Conservation (phyloP, 2,113 vertebrate species). For the Salvator merianae region DNA sequence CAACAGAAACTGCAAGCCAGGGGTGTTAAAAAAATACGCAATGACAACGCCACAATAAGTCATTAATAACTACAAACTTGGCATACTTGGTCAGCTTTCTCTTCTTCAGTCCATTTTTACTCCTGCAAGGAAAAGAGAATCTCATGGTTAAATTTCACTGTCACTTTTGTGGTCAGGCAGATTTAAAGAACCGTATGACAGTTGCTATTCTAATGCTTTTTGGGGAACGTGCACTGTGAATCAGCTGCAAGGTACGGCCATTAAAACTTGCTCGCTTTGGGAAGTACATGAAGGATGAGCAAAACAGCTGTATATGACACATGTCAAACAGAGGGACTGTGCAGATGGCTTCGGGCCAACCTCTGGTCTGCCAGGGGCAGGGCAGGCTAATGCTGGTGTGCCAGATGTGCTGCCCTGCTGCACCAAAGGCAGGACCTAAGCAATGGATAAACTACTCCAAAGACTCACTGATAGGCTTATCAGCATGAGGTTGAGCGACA, state of each 20-base stretch:
- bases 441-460: too few relatives aligned
- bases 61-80: slow-evolving; percentile 21
- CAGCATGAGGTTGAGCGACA: too few relatives aligned
- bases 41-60: neutral
- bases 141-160: neutral
- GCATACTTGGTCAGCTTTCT: slow-evolving; percentile 94
- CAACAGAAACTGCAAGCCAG: too few relatives aligned
- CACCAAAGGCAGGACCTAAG: too few relatives aligned
- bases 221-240: neutral
- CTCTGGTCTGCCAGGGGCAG: too few relatives aligned
- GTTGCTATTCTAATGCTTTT: neutral
- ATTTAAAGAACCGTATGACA: neutral
- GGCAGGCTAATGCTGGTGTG: too few relatives aligned
- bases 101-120: slow-evolving; percentile 97
- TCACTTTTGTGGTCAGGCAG: neutral
- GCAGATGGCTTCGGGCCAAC: too few relatives aligned
- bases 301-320: neutral
- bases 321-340: too few relatives aligned
- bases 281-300: neutral
- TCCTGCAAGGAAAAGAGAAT: slow-evolving; percentile 80
- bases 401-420: too few relatives aligned
- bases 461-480: too few relatives aligned
- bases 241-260: too few relatives aligned
- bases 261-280: neutral
- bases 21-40: too few relatives aligned